Evolutionary conservation across 2,888 invertebrate species (phyloP), one percentile per base, ranked within the genome.

Genomic region (Euplexia lucipara): DNA sequence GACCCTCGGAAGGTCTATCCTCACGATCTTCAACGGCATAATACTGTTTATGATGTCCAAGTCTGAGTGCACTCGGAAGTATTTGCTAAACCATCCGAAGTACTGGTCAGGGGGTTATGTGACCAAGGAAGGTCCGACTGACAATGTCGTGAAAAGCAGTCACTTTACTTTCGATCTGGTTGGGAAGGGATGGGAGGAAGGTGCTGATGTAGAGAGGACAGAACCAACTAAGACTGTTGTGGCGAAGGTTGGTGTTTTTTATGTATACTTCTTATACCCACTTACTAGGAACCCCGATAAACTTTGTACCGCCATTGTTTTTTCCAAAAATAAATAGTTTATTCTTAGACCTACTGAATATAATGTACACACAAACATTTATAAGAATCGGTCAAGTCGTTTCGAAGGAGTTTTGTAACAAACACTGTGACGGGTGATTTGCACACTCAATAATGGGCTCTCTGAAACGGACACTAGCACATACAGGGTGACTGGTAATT

Each of bases 101-200:
- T 70, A 98, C 1, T 98, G 98, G 90, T 97, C 98, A 0, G 91
- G 93, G 30, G 99, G 99, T 0, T 81, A 95, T 12, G 96, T 97
- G 51, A 96, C 97, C 10, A 96, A 95, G 58, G 96, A 96, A 62
- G 98, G 96, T 0, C 98, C 98, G 0, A 90, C 95, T 1, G 96
- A 96, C 35, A 96, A 96, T 48, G 91, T 92, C 1, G 96, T 97
- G 89, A 95, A 97, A 56, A 96, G 96, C 12, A 91, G 96, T 0
- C 90, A 92, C 20, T 98, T 98, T 83, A 90, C 90, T 3, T 94
- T 98, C 69, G 97, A 96, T 34, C 96, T 99, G 81, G 93, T 96
- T 74, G 98, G 98, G 0, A 92, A 96, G 71, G 99, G 99, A 0
- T 99, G 99, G 98, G 93, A 95, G 2, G 91, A 93, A 30, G 90